Evolutionary conservation across 2,797 vertebrate genomes (phyloP).

Genomic region (Sitta carolinensis): DNA sequence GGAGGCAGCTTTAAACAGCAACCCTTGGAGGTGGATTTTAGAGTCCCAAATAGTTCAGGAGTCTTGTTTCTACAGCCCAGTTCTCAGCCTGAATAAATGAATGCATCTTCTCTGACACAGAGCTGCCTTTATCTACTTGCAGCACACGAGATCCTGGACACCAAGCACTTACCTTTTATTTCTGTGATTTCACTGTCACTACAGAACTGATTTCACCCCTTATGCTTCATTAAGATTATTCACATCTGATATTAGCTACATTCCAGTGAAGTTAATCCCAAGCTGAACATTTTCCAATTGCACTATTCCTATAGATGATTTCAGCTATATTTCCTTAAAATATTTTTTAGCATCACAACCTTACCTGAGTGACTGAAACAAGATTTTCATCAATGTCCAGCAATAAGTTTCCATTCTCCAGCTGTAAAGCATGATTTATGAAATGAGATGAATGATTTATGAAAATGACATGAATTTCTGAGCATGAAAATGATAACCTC

Average conservation of each 20-base stretch:
- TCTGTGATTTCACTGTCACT: slow-evolving; percentile 18
- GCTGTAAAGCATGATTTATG: slow-evolving; percentile 81
- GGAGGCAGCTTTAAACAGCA: background rate
- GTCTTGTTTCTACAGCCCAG: background rate
- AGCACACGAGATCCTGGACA: background rate
- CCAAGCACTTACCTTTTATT: background rate
- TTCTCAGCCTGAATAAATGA: background rate
- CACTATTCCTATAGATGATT: background rate
- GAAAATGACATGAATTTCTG: slow-evolving; percentile 76
- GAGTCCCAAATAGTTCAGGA: background rate
- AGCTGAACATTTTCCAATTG: background rate
- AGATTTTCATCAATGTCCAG: slow-evolving; percentile 79
- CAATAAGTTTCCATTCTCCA: slow-evolving; percentile 82
- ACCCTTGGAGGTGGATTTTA: background rate
- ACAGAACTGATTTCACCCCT: slow-evolving; percentile 22
- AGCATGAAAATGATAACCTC: slow-evolving; percentile 69
- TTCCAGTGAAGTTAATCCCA: slow-evolving; percentile 10
- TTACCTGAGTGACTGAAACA: slow-evolving; percentile 81
- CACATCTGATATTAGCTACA: background rate
- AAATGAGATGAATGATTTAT: slow-evolving; percentile 77
- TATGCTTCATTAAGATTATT: slow-evolving; percentile 5
- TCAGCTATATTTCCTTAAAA: slow-evolving; percentile 51
- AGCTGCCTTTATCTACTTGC: background rate
- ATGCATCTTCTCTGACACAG: background rate
- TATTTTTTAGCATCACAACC: slow-evolving; percentile 47